phyloP scores from a whole-genome alignment of 2,113 vertebrate genomes.

The Eidolon helvum region DNA sequence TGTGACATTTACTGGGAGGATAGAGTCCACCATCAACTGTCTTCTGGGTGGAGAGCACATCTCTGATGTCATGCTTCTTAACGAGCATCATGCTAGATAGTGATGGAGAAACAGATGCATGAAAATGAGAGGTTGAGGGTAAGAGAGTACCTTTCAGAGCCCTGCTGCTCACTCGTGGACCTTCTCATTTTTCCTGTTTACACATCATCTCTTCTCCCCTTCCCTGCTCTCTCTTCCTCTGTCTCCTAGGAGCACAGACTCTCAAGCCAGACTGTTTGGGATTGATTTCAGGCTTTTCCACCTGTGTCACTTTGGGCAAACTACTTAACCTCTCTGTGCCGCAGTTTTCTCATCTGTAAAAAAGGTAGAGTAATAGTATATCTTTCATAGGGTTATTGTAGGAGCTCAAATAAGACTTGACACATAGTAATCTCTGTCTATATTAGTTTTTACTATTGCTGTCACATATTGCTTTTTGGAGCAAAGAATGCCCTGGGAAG shows the following conservation, averaged over 20 bases:
- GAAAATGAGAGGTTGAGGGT: neutral
- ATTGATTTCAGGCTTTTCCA: neutral
- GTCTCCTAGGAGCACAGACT: neutral
- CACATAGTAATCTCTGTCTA: neutral
- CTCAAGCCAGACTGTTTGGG: neutral
- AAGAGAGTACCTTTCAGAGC: neutral
- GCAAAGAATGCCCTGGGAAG: neutral
- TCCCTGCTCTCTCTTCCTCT: neutral
- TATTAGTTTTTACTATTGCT: neutral
- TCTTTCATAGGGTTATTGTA: neutral
- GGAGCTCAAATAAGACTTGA: neutral
- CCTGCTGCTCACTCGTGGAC: neutral
- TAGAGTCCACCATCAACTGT: neutral
- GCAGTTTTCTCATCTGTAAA: neutral
- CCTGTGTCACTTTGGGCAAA: neutral
- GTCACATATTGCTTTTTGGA: neutral
- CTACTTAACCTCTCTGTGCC: neutral
- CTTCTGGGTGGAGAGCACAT: neutral
- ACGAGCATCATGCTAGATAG: accelerated
- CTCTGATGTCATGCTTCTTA: neutral
- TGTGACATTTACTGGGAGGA: neutral
- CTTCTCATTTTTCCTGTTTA: neutral
- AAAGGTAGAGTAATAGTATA: neutral
- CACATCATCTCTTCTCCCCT: accelerated
- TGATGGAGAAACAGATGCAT: neutral